phyloP scores from a whole-genome alignment of 1,140 invertebrate genomes.

The Daktulosphaira vitifoliae region DNA sequence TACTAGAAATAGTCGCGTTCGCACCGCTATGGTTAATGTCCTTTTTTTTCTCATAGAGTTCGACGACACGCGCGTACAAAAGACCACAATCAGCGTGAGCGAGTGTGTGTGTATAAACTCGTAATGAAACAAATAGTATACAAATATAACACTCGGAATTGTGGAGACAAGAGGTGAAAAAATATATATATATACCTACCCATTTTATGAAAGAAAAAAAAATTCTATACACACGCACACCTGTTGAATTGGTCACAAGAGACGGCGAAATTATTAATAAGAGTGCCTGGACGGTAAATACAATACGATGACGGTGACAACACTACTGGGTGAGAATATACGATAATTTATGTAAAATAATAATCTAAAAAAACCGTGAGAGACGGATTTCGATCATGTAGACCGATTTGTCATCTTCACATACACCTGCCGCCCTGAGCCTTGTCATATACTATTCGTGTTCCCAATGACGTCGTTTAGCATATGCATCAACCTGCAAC shows the following conservation, averaged over 20 bases:
- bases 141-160: neutral
- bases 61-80: constrained; percentile 25
- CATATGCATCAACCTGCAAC: neutral
- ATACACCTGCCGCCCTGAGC: constrained; percentile 11
- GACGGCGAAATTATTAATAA: constrained; percentile 32
- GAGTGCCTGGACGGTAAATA: constrained; percentile 12
- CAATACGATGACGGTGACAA: no score
- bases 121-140: constrained; percentile 27
- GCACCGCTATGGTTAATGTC: neutral
- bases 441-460: neutral
- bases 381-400: constrained; percentile 31
- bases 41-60: constrained; percentile 29
- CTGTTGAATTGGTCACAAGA: constrained; percentile 31
- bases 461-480: neutral
- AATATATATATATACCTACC: neutral
- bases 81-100: constrained; percentile 12
- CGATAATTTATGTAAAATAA: constrained; percentile 8
- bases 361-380: neutral
- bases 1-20: neutral
- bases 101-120: neutral
- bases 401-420: constrained; percentile 30
- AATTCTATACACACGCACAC: neutral
- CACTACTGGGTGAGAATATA: constrained; percentile 23
- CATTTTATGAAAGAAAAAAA: constrained; percentile 5
- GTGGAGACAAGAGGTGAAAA: constrained; percentile 16